phyloP scores from a whole-genome alignment of 2,113 vertebrate genomes.

The Ondatra zibethicus region DNA sequence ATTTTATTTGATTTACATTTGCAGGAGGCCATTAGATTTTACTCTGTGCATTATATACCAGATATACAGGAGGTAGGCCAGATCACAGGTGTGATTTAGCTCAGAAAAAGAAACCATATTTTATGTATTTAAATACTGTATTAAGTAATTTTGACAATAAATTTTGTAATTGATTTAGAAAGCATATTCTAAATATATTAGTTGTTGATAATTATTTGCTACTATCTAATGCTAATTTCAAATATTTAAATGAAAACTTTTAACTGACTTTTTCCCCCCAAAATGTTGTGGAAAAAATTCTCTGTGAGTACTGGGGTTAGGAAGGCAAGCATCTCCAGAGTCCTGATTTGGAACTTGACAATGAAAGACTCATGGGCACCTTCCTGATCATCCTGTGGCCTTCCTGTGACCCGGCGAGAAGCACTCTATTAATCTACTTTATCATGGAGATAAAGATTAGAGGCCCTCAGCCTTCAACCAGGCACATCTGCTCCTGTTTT shows the following conservation, averaged over 20 bases:
- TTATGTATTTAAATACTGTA: neutral
- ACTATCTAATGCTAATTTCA: neutral
- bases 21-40: neutral
- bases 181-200: neutral
- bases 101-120: neutral
- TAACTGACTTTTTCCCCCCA: neutral
- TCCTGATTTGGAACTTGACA: neutral
- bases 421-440: slow-evolving; percentile 47
- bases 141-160: neutral
- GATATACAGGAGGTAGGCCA: neutral
- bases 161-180: neutral
- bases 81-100: neutral
- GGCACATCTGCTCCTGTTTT: slow-evolving; percentile 69
- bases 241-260: neutral
- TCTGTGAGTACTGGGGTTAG: neutral
- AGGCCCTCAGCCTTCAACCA: neutral
- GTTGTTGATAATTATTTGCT: neutral
- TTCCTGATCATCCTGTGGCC: neutral
- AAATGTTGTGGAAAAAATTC: neutral
- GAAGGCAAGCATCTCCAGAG: neutral
- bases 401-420: slow-evolving; percentile 22
- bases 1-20: slow-evolving; percentile 15
- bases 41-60: neutral
- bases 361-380: neutral
- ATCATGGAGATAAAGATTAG: neutral